Percentiles rank a stretch among this genome's conserved stretches.
phyloP scores from a whole-genome alignment of 2,113 vertebrate species.

The Nothoprocta perdicaria region DNA sequence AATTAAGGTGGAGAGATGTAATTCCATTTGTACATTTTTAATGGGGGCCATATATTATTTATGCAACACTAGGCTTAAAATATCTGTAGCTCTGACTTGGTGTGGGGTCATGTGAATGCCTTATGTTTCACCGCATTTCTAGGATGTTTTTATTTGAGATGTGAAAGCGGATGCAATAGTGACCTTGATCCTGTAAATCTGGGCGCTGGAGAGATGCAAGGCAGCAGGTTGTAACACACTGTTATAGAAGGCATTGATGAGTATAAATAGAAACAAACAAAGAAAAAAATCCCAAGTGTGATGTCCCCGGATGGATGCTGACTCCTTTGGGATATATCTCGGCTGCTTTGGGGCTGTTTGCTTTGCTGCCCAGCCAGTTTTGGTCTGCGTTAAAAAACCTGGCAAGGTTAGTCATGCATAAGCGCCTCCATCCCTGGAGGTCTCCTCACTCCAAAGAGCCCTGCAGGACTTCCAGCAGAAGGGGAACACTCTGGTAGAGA shows the following conservation, averaged over 20 bases:
- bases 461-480: not conserved
- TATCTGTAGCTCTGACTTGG: not conserved
- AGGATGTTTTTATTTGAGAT: not conserved
- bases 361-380: not conserved
- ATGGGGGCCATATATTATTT: not conserved
- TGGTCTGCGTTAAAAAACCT: not conserved
- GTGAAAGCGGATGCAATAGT: not conserved
- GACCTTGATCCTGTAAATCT: not conserved
- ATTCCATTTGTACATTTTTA: not conserved
- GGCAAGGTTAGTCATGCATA: not conserved
- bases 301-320: not conserved
- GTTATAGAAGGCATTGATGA: not conserved
- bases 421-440: not conserved
- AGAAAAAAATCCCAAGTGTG: not conserved
- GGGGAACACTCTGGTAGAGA: not conserved
- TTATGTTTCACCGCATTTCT: not conserved
- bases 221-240: fast-evolving
- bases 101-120: not conserved
- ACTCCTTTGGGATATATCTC: not conserved
- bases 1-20: not conserved
- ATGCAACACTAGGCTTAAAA: not conserved
- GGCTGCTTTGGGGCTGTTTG: fast-evolving
- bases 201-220: not conserved
- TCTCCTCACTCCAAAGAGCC: not conserved
- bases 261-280: not conserved